These are phyloP conservation scores for Melanotaenia maccullochi DNA, from an alignment of 2,797 vertebrate genomes.

Conservation along the genomic window DNA sequence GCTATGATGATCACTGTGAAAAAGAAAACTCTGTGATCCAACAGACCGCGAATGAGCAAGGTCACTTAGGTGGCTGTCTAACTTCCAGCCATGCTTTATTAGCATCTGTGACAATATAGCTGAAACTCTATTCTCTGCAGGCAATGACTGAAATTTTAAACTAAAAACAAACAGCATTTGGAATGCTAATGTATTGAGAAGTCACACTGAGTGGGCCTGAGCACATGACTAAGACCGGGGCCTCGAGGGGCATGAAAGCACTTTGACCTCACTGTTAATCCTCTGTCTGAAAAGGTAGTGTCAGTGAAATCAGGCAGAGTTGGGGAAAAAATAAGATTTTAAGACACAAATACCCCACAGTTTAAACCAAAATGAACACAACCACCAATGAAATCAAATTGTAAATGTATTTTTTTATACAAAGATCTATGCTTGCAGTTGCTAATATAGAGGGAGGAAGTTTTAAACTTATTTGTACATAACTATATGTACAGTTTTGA, in stretches of 20 bases:
- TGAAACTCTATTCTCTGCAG: constrained; percentile 53
- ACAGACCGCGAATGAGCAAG: constrained; percentile 72
- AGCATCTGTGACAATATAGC: constrained; percentile 49
- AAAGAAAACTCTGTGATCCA: constrained; percentile 52
- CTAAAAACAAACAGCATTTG: constrained; percentile 65
- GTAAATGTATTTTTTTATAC: not conserved
- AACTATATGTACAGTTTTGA: not conserved
- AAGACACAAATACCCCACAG: too few relatives aligned
- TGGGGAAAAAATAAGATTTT: not conserved
- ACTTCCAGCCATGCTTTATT: constrained; percentile 47
- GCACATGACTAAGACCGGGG: constrained; percentile 60
- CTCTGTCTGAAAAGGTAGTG: constrained; percentile 29
- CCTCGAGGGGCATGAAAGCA: constrained; percentile 41
- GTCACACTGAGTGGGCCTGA: constrained; percentile 45
- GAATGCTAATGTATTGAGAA: constrained; percentile 67
- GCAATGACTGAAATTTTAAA: constrained; percentile 56
- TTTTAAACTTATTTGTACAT: not conserved
- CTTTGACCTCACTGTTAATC: constrained; percentile 60
- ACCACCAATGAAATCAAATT: not conserved
- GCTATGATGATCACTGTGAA: constrained; percentile 19
- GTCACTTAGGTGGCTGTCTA: constrained; percentile 66
- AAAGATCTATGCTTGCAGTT: too few relatives aligned
- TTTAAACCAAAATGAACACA: not conserved
- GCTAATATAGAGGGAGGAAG: too few relatives aligned
- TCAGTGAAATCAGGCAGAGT: not conserved